phyloP scores from a whole-genome alignment of 2,797 vertebrate species.

The Lemur catta region DNA sequence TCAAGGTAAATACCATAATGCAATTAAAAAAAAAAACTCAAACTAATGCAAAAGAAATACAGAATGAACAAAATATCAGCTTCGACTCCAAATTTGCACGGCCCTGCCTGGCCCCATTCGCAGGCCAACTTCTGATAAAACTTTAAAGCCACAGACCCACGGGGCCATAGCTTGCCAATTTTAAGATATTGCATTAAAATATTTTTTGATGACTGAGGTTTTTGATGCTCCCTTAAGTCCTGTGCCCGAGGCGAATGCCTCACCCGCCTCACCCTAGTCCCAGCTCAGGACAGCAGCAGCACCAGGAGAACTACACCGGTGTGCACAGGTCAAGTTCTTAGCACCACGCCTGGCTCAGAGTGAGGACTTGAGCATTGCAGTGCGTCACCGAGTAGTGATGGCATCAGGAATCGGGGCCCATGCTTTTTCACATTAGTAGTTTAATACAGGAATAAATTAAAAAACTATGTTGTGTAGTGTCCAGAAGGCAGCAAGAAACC shows the following conservation, averaged over 20 bases:
- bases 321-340: background rate
- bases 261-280: background rate
- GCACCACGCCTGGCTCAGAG: background rate
- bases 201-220: background rate
- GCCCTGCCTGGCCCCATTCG: background rate
- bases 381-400: rapidly evolving
- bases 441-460: background rate
- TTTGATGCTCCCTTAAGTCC: background rate
- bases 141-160: background rate
- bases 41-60: background rate
- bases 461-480: too few species aligned
- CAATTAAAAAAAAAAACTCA: background rate
- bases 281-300: background rate
- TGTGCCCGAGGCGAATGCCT: background rate
- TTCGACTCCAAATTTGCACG: rapidly evolving
- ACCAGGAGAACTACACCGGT: background rate
- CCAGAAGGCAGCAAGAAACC: background rate
- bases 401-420: background rate
- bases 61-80: background rate
- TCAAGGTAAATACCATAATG: background rate
- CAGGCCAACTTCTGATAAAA: background rate
- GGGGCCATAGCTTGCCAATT: background rate
- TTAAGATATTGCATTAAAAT: background rate
- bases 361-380: background rate
- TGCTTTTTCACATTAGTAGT: background rate